Evolutionary conservation across 2,113 vertebrate genomes (phyloP), one percentile per base, ranked within the genome.

Genomic region (Entomyzon cyanotis): DNA sequence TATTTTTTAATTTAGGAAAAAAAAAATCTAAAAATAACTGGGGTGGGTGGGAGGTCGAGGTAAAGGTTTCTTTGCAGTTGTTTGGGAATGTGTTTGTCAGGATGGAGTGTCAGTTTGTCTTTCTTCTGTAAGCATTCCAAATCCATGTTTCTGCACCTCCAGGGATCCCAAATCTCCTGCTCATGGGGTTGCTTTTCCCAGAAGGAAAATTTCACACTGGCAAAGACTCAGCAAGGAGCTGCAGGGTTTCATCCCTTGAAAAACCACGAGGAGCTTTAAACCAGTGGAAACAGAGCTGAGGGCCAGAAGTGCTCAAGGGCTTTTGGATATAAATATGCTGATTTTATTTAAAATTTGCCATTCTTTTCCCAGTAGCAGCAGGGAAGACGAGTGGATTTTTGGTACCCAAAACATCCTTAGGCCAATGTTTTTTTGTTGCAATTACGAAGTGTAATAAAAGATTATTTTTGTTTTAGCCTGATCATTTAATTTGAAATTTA

Each of bases 1-100:
- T 5, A 30, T 74, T 77, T 68, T 68, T 63, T 58, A 55, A 79
- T 63, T 88, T 7, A 35, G 55, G 33, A 19, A 37, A 23, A 78
- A 64, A 73, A 37, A n/a, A n/a, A 21, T 56, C 88, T 93, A 91
- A 93, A 95, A 91, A 96, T 92, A 97, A 60, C 80, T 75, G 33
- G 8, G 41, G 58, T 16, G 33, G 50, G 78, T 88, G 90, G 84
- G 84, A 93, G 84, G 81, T 84, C 3, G 39, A 95, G 69, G 49
- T 93, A 37, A 93, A 90, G 3, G 30, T 56, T 95, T 69, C 65
- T 92, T 49, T 49, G 69, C 73, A 78, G 69, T 89, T 80, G 60
- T 50, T 90, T 95, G 6, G 39, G 67, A 55, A 70, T 52, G 5
- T 50, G 70, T 92, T 80, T 83, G 14, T 94, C 81, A 49, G 39